A percentile compares a stretch with the other conserved stretches of the same genome.
These are phyloP conservation scores for Eupeodes latifasciatus DNA, from an alignment of 2,888 invertebrate genomes.

Conservation along the genomic window DNA sequence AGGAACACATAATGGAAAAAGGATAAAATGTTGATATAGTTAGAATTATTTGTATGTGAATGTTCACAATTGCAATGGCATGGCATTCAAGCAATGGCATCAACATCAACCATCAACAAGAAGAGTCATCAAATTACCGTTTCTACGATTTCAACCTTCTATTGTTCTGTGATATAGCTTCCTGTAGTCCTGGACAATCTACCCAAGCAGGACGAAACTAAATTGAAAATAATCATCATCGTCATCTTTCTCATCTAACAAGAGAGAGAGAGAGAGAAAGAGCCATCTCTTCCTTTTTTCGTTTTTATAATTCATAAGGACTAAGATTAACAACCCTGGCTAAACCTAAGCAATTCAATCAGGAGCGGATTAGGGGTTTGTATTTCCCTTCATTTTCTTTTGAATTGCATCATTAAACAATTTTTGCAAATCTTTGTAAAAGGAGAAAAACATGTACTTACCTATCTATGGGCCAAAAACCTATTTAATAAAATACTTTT, in stretches of 20 bases:
- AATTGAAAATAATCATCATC: conserved; percentile 60
- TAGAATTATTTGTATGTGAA: conserved; percentile 1
- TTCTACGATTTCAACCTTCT: conserved; percentile 21
- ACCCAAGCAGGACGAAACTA: conserved; percentile 38
- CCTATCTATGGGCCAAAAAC: too few species aligned
- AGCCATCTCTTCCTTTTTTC: neutral
- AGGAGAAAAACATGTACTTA: too few species aligned
- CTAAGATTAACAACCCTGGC: neutral
- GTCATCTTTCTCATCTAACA: conserved; percentile 27
- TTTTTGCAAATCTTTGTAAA: too few species aligned
- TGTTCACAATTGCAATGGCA: conserved; percentile 7
- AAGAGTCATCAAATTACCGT: conserved; percentile 60
- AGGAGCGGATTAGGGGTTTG: neutral
- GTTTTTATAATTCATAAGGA: conserved; percentile 10
- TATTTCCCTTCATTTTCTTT: too few species aligned
- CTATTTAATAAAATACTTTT: too few species aligned
- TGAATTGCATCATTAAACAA: too few species aligned
- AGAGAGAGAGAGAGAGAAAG: conserved; percentile 15
- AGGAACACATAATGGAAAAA: conserved; percentile 27
- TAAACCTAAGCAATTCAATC: too few species aligned
- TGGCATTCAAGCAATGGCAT: neutral
- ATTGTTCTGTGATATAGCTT: conserved; percentile 48
- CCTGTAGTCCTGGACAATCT: conserved; percentile 41
- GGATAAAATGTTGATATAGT: conserved; percentile 58
- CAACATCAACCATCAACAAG: conserved; percentile 37